A percentile compares a stretch with the other conserved stretches of the same genome.
Evolutionary conservation across 2,113 vertebrate species (phyloP).

Genomic region (Nyctibius bracteatus): DNA sequence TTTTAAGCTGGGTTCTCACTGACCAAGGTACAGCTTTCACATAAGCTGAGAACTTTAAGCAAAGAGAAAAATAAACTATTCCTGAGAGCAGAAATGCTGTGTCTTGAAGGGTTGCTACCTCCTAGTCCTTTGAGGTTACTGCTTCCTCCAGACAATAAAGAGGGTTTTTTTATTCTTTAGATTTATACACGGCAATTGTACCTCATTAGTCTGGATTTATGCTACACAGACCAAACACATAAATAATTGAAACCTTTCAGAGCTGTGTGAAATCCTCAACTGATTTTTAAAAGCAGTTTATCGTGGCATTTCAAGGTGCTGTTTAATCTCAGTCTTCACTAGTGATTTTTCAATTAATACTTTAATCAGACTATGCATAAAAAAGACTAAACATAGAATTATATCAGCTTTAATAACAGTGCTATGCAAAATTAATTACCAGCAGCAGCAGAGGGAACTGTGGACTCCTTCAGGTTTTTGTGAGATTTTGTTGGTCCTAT

Average conservation of each 20-base stretch:
- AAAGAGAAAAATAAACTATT: neutral
- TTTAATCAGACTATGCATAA: conserved; percentile 20
- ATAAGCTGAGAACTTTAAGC: neutral
- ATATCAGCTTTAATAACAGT: neutral
- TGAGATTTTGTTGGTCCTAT: conserved; percentile 10
- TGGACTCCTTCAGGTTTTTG: neutral
- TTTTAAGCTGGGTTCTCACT: neutral
- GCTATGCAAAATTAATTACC: conserved; percentile 19
- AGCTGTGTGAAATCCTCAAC: conserved; percentile 44
- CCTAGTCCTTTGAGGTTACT: neutral
- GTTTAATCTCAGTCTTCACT: conserved; percentile 51
- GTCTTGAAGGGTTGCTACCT: neutral
- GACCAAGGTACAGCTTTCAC: neutral
- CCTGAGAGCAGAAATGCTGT: neutral
- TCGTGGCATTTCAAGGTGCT: conserved; percentile 55
- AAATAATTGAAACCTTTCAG: conserved; percentile 66
- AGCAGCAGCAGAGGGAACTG: conserved; percentile 12
- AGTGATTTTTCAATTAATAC: conserved; percentile 55
- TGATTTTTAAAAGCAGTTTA: conserved; percentile 57
- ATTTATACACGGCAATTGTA: conserved; percentile 55
- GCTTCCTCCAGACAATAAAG: neutral
- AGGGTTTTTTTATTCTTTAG: neutral
- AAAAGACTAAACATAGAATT: conserved; percentile 29
- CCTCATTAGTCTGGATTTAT: conserved; percentile 68
- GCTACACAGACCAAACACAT: conserved; percentile 39